Evolutionary conservation across 2,113 vertebrate species (phyloP).

Genomic region (Recurvirostra avosetta): DNA sequence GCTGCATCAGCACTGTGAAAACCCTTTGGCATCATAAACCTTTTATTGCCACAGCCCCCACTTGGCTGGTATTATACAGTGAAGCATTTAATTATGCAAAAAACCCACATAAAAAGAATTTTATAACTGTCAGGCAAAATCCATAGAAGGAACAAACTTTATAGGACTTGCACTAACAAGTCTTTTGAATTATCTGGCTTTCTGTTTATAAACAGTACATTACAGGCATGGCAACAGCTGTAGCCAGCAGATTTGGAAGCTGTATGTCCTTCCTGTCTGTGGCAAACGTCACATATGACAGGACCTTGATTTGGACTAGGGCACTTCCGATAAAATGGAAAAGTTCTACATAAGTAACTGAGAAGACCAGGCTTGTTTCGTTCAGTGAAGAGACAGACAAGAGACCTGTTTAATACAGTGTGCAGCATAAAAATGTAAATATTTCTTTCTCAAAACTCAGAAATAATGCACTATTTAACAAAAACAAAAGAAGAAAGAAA

Average conservation of each 20-base stretch:
- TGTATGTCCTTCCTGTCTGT: background rate
- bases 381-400: background rate
- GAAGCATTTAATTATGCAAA: constrained; percentile 48
- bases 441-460: background rate
- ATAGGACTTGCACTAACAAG: background rate
- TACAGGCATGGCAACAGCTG: background rate
- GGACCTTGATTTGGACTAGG: background rate
- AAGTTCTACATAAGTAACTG: background rate
- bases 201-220: background rate
- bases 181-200: background rate
- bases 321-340: background rate
- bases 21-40: constrained; percentile 21
- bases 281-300: background rate
- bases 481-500: background rate
- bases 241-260: background rate
- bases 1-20: background rate
- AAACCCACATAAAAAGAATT: background rate
- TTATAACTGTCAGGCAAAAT: background rate
- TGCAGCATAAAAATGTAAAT: background rate
- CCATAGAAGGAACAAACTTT: background rate
- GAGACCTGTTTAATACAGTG: background rate
- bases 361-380: background rate
- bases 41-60: constrained; percentile 28
- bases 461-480: background rate
- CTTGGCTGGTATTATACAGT: background rate